Conservation (phyloP, 2,797 vertebrate genomes). For the Sebastolobus altivelis region DNA sequence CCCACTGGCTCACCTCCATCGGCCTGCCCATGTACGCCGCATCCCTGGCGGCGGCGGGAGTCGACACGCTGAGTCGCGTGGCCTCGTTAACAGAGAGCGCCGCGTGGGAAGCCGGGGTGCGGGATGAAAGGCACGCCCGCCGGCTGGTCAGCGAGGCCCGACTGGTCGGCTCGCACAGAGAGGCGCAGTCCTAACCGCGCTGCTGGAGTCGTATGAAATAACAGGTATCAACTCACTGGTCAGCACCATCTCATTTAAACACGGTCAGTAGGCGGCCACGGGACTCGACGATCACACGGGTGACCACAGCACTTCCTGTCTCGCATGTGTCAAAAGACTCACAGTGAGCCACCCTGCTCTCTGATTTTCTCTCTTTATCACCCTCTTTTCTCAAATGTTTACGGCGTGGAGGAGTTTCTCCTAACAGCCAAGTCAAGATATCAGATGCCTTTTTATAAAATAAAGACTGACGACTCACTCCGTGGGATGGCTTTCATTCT, state of each 20-base stretch:
- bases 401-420: conserved; percentile 65
- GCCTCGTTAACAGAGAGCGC: conserved; percentile 90
- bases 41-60: conserved; percentile 87
- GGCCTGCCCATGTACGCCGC: conserved; percentile 94
- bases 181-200: conserved; percentile 63
- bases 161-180: conserved; percentile 74
- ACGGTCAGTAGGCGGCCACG: conserved; percentile 31
- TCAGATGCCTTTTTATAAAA: conserved; percentile 71
- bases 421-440: conserved; percentile 70
- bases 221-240: conserved; percentile 57
- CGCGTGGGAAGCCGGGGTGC: conserved; percentile 91
- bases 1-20: conserved; percentile 95
- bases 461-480: conserved; percentile 55
- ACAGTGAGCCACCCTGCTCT: conserved; percentile 30
- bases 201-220: not conserved
- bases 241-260: conserved; percentile 40
- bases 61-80: conserved; percentile 89
- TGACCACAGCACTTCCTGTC: conserved; percentile 48
- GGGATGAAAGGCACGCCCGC: conserved; percentile 90
- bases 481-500: conserved; percentile 55
- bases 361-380: conserved; percentile 43
- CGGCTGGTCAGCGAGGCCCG: conserved; percentile 91
- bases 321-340: conserved; percentile 41
- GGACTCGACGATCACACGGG: conserved; percentile 18
- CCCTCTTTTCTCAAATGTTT: conserved; percentile 74